phyloP scores from a whole-genome alignment of 2,797 vertebrate species.

The Rhinatrema bivittatum region DNA sequence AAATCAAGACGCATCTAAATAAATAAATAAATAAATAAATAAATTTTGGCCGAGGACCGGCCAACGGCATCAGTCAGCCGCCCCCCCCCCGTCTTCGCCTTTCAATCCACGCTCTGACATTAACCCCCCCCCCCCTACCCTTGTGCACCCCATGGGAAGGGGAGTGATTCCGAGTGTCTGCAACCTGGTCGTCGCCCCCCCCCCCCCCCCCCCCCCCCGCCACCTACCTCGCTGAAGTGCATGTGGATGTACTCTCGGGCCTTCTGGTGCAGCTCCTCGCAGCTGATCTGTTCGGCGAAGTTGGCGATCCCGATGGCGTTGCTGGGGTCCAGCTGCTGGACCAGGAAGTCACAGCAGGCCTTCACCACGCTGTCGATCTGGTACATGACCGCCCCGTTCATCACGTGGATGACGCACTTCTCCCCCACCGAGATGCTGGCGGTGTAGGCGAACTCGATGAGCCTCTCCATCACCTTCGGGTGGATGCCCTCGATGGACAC shows the following conservation, averaged over 20 bases:
- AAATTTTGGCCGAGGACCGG: no score
- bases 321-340: slow-evolving; percentile 87
- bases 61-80: no score
- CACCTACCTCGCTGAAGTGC: slow-evolving; percentile 83
- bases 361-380: slow-evolving; percentile 93
- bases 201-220: background rate
- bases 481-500: slow-evolving; percentile 90
- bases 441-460: slow-evolving; percentile 91
- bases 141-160: no score
- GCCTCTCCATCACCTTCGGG: slow-evolving; percentile 80
- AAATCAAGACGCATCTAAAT: no score
- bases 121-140: no score
- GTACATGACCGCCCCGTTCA: slow-evolving; percentile 94
- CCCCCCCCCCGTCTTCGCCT: no score
- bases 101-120: no score
- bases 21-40: no score
- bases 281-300: slow-evolving; percentile 88
- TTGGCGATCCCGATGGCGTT: slow-evolving; percentile 93
- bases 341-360: slow-evolving; percentile 86
- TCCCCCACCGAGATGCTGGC: slow-evolving; percentile 92
- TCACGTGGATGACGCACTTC: slow-evolving; percentile 87
- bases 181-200: no score
- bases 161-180: no score
- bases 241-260: slow-evolving; percentile 91
- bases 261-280: slow-evolving; percentile 81